Evolutionary conservation across 2,888 invertebrate genomes (phyloP).

Genomic region (Ryuthela nishihirai): DNA sequence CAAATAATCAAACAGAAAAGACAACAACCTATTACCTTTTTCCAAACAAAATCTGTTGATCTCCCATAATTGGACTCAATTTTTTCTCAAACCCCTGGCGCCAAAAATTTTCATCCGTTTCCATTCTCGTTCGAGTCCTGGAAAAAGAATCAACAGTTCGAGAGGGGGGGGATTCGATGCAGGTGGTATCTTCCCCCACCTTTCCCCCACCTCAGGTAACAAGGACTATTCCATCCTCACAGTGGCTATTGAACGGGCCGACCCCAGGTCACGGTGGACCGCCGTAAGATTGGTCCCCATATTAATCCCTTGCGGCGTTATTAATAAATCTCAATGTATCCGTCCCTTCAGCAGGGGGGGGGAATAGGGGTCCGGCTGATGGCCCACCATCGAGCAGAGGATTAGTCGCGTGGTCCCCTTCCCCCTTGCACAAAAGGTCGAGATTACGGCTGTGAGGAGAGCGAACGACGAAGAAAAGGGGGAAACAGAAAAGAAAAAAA

Average conservation of each 20-base stretch:
- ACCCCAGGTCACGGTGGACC: slow-evolving; percentile 15
- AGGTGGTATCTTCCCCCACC: slow-evolving; percentile 23
- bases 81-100: too few relatives aligned
- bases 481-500: slow-evolving; percentile 5
- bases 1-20: too few relatives aligned
- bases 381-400: slow-evolving; percentile 13
- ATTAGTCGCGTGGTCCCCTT: slow-evolving; percentile 23
- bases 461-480: not conserved
- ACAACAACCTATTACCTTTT: too few relatives aligned
- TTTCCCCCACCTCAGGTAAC: too few relatives aligned
- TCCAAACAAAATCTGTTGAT: too few relatives aligned
- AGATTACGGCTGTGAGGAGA: slow-evolving; percentile 20
- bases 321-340: slow-evolving; percentile 39
- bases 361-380: slow-evolving; percentile 6
- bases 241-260: slow-evolving; percentile 16
- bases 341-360: slow-evolving; percentile 18
- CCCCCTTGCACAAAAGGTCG: slow-evolving; percentile 3
- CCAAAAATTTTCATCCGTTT: too few relatives aligned
- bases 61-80: too few relatives aligned
- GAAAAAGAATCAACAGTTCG: too few relatives aligned
- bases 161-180: too few relatives aligned
- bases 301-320: slow-evolving; percentile 24
- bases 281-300: slow-evolving; percentile 27
- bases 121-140: too few relatives aligned
- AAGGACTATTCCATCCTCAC: slow-evolving; percentile 1